Base-by-base conservation (phyloP, 1,140 invertebrate species). In the Tetramorium simillimum region DNA sequence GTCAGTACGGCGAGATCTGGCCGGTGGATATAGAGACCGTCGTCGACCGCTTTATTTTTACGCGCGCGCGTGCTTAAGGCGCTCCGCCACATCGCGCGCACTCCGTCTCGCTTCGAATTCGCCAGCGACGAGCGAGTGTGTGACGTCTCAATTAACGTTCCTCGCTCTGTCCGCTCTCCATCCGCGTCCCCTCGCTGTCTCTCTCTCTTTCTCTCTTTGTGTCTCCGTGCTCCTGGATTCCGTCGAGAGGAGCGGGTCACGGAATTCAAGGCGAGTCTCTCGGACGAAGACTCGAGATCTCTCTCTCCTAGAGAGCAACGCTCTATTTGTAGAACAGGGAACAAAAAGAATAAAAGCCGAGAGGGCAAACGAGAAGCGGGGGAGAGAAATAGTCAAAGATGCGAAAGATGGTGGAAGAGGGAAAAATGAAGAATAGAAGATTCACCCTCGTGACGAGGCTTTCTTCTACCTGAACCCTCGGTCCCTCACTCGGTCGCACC, bases 131-230 rank as follows among this genome's bases (percentile, higher is more conserved):
- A 43, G 56, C 72, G 14, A 37, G 37, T 21, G 62, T 63, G 62
- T 63, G 28, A 89, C 84, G 81, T 69, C 62, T 76, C 87, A 86
- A 81, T 89, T 73, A 89, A 70, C 51, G 62, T 60, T 89, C 49
- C 37, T 85, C 63, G 49, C 43, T 21, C 49, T 40, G 10, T 43
- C 14, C 73, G 0, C 3, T 33, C 40, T 43, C 40, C 33, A 5
- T 28, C 40, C 46, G 9, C 2, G 0, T 24, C 46, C 28, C 24
- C 40, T n/a, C 46, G 3, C 53, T 3, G 28, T 65, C 14, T 40
- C 18, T 58, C 2, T 16, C 3, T 43, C 1, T 14, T 5, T 56
- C 51, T 63, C 43, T 82, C 21, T 72, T 21, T 72, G 12, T 58
- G 12, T 58, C 49, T 49, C 12, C 14, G 12, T 24, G n/a, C 9